A percentile compares a stretch with the other conserved stretches of the same genome.
These are phyloP conservation scores for Eutolmus rufibarbis DNA, from an alignment of 2,888 invertebrate species.

Conservation along the genomic window DNA sequence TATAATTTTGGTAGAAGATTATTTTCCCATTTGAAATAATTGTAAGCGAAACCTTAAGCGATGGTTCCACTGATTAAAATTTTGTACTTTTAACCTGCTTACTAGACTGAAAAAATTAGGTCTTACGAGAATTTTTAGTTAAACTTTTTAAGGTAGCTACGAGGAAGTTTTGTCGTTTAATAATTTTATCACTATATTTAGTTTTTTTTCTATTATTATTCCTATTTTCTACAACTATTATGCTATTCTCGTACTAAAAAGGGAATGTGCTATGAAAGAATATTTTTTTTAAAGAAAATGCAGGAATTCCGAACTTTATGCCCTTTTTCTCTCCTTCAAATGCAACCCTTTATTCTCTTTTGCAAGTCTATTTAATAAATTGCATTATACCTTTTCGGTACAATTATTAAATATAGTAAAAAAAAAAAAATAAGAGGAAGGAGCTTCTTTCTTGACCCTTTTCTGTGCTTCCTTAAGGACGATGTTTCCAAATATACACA, in stretches of 20 bases:
- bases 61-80: background rate
- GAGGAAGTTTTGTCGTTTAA: background rate
- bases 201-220: background rate
- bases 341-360: constrained; percentile 23
- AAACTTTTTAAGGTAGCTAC: background rate
- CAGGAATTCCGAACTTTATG: constrained; percentile 12
- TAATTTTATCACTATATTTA: background rate
- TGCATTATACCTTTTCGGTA: background rate
- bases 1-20: background rate
- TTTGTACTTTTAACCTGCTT: background rate
- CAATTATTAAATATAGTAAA: background rate
- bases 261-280: background rate
- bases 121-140: background rate
- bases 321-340: background rate
- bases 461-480: constrained; percentile 60
- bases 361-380: background rate
- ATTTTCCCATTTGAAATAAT: background rate
- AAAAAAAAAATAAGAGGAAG: no score
- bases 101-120: background rate
- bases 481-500: constrained; percentile 39
- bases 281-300: background rate
- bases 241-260: background rate
- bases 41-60: background rate
- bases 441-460: no score
- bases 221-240: background rate